Conservation (phyloP, 2,797 vertebrate species). For the Hippopotamyrus pictus region DNA sequence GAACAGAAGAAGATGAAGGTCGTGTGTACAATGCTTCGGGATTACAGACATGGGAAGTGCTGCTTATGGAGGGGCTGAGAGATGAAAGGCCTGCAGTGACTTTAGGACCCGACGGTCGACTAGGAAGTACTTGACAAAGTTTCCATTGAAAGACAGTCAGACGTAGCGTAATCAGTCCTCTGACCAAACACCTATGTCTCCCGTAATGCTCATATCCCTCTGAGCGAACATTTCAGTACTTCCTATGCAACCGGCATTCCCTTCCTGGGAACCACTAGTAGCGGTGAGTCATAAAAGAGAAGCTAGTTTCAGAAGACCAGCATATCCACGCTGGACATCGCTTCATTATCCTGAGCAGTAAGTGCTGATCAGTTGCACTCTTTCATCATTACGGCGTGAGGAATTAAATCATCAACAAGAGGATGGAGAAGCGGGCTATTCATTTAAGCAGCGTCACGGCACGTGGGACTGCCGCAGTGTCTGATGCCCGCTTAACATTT, state of each 20-base stretch:
- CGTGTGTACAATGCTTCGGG: not conserved
- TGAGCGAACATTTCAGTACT: not conserved
- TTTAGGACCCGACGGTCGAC: not conserved
- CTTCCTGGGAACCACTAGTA: not conserved
- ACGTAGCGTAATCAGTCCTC: constrained; percentile 24
- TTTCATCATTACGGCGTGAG: constrained; percentile 35
- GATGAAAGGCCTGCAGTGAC: not conserved
- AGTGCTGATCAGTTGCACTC: constrained; percentile 24
- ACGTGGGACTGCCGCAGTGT: constrained; percentile 18
- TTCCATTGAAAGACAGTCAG: not conserved
- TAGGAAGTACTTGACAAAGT: not conserved
- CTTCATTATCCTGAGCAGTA: constrained; percentile 24
- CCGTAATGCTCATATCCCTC: not conserved
- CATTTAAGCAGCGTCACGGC: constrained; percentile 36
- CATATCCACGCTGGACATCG: not conserved
- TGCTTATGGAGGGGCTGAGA: not conserved
- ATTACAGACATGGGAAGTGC: not conserved
- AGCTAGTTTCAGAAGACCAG: not conserved
- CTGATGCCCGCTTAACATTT: constrained; percentile 40
- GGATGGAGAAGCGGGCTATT: constrained; percentile 27
- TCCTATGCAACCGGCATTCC: constrained; percentile 16
- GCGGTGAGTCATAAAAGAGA: not conserved
- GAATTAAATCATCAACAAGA: constrained; percentile 33
- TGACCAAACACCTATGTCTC: constrained; percentile 3
- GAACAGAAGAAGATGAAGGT: not conserved